Base-by-base conservation (phyloP, 2,797 vertebrate genomes). In the Sardinella longiceps region DNA sequence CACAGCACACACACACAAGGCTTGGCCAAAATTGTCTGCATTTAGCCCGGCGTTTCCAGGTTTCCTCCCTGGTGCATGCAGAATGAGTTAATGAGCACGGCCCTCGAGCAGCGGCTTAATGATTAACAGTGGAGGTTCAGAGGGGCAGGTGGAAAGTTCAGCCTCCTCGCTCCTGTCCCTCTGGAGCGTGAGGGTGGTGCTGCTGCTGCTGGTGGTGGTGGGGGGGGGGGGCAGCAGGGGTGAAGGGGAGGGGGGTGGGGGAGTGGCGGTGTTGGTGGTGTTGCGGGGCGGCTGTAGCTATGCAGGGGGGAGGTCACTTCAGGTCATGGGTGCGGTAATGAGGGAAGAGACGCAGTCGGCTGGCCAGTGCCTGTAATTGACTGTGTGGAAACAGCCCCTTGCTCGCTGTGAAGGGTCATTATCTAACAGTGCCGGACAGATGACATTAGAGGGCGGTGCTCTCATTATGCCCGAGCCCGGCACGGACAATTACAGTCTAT, bases 401-500 rank as follows among this genome's bases (percentile, higher is more conserved):
- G 60, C 28, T 25, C 14, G 39, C 39, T 60, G 84, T 53, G 84
- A 88, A 83, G 70, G 84, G 84, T 89, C 86, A 88, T 92, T 88
- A 90, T 91, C 81, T 30, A 87, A 81, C 81, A 82, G 87, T 84
- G 53, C 77, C 66, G 80, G 39, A 60, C 83, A 88, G 83, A 89
- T 89, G 87, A 88, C 88, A 88, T 85, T 77, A 83, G 60, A 87
- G 83, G 66, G 81, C 84, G 85, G 87, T 63, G 82, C 83, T 82
- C 85, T 89, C 84, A 56, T 87, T 80, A 80, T 58, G 56, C 86
- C 74, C 25, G 48, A 82, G 86, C 84, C 87, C 84, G 85, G 85
- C 80, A 85, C 9, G 58, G 84, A 80, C 85, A 87, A 87, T 91
- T 90, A 89, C 88, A 82, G 46, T 77, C 50, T n/a, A 85, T 86